These are phyloP conservation scores for Echiichthys vipera DNA, from an alignment of 2,797 vertebrate genomes.

Conservation along the genomic window DNA sequence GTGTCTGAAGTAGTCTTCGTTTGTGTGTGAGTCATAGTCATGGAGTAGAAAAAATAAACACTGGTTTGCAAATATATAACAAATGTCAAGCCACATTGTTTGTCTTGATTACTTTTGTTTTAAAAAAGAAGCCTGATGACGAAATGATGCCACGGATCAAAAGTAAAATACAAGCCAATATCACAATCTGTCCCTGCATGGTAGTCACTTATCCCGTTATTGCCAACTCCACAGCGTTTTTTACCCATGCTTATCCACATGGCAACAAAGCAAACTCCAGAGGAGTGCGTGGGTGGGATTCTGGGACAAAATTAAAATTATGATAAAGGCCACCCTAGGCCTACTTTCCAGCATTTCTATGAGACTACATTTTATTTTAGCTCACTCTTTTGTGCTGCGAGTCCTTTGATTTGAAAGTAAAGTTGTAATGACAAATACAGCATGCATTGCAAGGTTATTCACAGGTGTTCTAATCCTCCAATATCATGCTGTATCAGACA, in stretches of 20 bases:
- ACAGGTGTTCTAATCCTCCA: constrained; percentile 62
- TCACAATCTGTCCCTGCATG: constrained; percentile 56
- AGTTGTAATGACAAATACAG: constrained; percentile 49
- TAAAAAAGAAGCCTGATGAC: constrained; percentile 18
- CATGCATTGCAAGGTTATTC: constrained; percentile 53
- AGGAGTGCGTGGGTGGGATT: constrained; percentile 51
- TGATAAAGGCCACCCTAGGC: constrained; percentile 58
- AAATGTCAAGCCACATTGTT: constrained; percentile 19
- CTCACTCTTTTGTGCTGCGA: constrained; percentile 15
- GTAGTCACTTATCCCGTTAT: constrained; percentile 56
- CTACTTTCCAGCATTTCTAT: constrained; percentile 41
- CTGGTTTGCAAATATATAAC: neutral
- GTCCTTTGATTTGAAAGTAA: constrained; percentile 59
- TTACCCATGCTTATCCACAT: constrained; percentile 44
- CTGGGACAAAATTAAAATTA: constrained; percentile 68
- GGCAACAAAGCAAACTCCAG: constrained; percentile 64
- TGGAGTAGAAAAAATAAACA: constrained; percentile 7
- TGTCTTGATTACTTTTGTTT: constrained; percentile 41
- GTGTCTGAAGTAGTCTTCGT: neutral
- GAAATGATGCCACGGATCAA: constrained; percentile 42
- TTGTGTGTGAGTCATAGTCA: neutral
- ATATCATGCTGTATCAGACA: constrained; percentile 64
- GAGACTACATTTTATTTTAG: constrained; percentile 39
- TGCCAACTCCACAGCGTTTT: constrained; percentile 53
- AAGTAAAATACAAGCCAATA: constrained; percentile 47